Evolutionary conservation across 2,888 invertebrate genomes (phyloP), one percentile per base, ranked within the genome.

Genomic region (Scelioninae gen. 1): DNA sequence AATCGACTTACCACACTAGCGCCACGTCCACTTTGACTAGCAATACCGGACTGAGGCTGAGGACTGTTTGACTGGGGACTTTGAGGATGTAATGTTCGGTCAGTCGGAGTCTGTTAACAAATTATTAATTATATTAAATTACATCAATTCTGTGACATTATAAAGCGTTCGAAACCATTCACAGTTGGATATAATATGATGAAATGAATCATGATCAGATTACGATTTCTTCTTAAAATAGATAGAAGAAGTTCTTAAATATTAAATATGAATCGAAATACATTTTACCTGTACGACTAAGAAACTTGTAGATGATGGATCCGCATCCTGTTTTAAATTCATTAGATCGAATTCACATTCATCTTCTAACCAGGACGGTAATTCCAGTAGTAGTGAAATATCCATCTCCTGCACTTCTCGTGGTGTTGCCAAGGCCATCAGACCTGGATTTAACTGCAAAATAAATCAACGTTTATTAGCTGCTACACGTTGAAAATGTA

Each of bases 341-440:
- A 98, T 94, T 87, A 99, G 96, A 93, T 99, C 99, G 90, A 98
- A 96, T 93, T 99, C 99, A 91, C 98, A 98, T 93, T 99, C 98
- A 93, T 99, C 98, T 93, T 98, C 98, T 78, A 98, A 94, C 98
- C 99, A 99, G 84, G 96, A 95, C 7, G 97, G 96, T 69, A 98
- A 96, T 89, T 98, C 97, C n/a, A 97, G 93, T 32, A 99, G 93
- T 58, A 98, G 93, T 0, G 98, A 96, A 87, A 99, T 98, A 93
- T 99, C 99, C 95, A 99, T 96, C 93, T 99, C 99, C 91, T 99
- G 98, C 10, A 99, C 95, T 93, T 99, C 99, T 74, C 98, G 95
- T 0, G 98, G 97, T 55, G 99, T 99, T 6, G 99, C 97, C 86
- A 99, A 94, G 0, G 98, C 97, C 86, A 99, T 95, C 84, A 97